These are phyloP conservation scores for Ciconia stormi DNA, from an alignment of 2,113 vertebrate genomes.

Conservation along the genomic window DNA sequence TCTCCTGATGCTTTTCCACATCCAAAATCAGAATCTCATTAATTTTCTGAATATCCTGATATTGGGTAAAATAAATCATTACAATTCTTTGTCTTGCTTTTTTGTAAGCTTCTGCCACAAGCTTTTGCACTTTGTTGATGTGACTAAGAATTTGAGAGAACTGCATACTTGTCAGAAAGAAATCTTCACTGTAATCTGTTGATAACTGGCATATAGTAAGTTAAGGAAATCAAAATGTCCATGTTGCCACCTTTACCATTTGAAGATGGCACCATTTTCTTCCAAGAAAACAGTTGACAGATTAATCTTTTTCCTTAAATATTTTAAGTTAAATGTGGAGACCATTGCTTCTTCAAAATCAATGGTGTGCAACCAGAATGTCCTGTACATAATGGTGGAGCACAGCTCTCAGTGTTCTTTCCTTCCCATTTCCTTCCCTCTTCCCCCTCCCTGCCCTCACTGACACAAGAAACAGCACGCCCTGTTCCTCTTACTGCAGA, in stretches of 20 bases:
- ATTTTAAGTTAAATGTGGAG: not conserved
- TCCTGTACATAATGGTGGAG: not conserved
- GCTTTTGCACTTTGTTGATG: not conserved
- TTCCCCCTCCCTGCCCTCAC: not conserved
- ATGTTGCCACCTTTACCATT: fast-evolving
- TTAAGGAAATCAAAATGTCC: not conserved
- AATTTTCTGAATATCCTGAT: not conserved
- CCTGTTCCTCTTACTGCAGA: not conserved
- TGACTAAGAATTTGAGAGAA: not conserved
- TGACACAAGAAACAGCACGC: not conserved
- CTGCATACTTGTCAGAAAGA: not conserved
- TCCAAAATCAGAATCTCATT: not conserved
- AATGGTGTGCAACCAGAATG: not conserved
- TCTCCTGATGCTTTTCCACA: not conserved
- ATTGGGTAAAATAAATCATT: not conserved
- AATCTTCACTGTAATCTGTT: not conserved
- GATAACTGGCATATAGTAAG: not conserved
- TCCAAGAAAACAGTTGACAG: not conserved
- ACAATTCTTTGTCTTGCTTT: not conserved
- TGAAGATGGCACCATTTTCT: not conserved
- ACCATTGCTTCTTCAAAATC: not conserved
- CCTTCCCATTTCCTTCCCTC: not conserved
- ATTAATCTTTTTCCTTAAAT: not conserved
- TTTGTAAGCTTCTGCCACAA: not conserved
- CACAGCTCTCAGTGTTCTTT: not conserved